A percentile compares a stretch with the other conserved stretches of the same genome.
phyloP scores from a whole-genome alignment of 2,888 invertebrate species.

The Heliconius erato region DNA sequence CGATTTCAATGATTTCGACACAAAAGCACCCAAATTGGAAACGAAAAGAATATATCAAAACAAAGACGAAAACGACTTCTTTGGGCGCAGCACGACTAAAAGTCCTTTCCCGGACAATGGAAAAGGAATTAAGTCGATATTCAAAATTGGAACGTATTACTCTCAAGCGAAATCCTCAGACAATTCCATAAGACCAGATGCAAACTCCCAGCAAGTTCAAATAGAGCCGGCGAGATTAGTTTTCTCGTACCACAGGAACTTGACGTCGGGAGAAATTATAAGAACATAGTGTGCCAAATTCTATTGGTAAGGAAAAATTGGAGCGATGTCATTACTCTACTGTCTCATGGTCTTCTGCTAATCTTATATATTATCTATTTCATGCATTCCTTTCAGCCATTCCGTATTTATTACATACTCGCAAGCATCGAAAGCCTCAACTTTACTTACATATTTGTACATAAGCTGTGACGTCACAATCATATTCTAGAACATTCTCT shows the following conservation, averaged over 20 bases:
- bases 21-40: conserved; percentile 64
- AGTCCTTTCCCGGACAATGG: conserved; percentile 78
- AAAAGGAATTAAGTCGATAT: conserved; percentile 71
- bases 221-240: conserved; percentile 79
- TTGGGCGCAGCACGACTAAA: conserved; percentile 83
- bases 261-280: conserved; percentile 69
- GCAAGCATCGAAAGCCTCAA: conserved; percentile 19
- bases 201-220: conserved; percentile 81
- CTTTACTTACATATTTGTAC: conserved; percentile 39
- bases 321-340: conserved; percentile 63
- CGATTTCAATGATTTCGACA: conserved; percentile 80
- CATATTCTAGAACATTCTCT: conserved; percentile 43
- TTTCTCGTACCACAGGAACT: conserved; percentile 77
- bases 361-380: conserved; percentile 42
- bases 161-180: conserved; percentile 79
- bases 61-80: conserved; percentile 76
- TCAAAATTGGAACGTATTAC: conserved; percentile 81
- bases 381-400: conserved; percentile 50
- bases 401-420: conserved; percentile 33
- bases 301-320: conserved; percentile 74
- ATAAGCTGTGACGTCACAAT: conserved; percentile 35
- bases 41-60: conserved; percentile 73
- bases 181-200: conserved; percentile 81
- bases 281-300: conserved; percentile 72
- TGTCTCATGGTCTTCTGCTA: conserved; percentile 54